Percentiles rank a stretch among this genome's conserved stretches.
phyloP scores from a whole-genome alignment of 2,888 invertebrate species.

The Lepidocyrtoides sp. region DNA sequence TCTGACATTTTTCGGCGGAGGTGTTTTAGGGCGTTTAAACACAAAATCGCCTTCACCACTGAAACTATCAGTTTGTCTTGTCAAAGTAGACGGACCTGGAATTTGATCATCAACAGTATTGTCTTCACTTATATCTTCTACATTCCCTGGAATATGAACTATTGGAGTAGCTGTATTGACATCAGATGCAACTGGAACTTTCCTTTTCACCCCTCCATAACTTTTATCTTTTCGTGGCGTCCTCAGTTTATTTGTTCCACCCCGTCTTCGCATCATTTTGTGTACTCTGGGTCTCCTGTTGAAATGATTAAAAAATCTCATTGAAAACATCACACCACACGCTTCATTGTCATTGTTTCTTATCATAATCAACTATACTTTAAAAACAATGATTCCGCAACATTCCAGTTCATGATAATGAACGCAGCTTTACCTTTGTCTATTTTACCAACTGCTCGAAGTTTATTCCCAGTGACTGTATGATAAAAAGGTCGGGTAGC shows the following conservation, averaged over 20 bases:
- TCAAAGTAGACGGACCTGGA: slow-evolving; percentile 1
- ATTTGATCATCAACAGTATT: slow-evolving; percentile 36
- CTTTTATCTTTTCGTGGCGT: slow-evolving; percentile 3
- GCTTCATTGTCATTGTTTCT: too few relatives aligned
- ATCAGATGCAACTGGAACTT: too few relatives aligned
- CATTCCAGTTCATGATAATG: background rate
- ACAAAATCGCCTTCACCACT: slow-evolving; percentile 41
- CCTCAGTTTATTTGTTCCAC: slow-evolving; percentile 37
- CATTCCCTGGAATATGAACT: too few relatives aligned
- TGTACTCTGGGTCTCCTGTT: background rate
- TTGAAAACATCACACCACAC: slow-evolving; percentile 9
- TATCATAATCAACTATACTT: too few relatives aligned
- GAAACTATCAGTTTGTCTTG: background rate
- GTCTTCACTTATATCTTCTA: background rate
- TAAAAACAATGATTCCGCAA: too few relatives aligned
- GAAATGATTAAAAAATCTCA: too few relatives aligned
- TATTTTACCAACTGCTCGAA: background rate
- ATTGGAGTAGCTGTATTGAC: too few relatives aligned
- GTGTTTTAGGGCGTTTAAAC: slow-evolving; percentile 35
- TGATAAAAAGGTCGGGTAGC: background rate
- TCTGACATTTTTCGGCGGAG: background rate
- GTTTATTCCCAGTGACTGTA: background rate
- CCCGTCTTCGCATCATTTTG: slow-evolving; percentile 40
- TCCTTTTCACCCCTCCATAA: too few relatives aligned
- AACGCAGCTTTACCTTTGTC: background rate